Conservation (phyloP, 2,888 invertebrate species). For the Myopa testacea region DNA sequence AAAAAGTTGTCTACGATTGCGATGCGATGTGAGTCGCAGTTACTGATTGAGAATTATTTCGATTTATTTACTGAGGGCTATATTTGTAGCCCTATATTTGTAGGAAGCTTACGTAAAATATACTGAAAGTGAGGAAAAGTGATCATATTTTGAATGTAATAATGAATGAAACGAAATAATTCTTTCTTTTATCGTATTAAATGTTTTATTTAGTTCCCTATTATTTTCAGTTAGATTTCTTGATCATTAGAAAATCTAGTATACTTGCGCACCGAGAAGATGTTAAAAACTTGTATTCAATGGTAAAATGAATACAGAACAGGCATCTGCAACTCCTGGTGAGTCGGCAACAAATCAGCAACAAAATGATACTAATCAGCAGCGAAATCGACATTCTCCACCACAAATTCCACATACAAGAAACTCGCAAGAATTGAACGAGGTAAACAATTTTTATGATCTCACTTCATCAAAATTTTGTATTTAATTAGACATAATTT, state of each 20-base stretch:
- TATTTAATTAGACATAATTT: too few species aligned
- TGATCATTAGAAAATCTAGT: background rate
- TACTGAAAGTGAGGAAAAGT: background rate
- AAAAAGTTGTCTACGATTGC: constrained; percentile 31
- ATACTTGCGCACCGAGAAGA: constrained; percentile 18
- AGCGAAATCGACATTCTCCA: constrained; percentile 58
- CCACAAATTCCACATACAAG: constrained; percentile 52
- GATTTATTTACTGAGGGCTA: constrained; percentile 16
- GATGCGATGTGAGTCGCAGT: constrained; percentile 31
- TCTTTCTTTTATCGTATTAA: background rate
- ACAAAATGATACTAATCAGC: constrained; percentile 48
- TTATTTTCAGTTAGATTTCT: background rate
- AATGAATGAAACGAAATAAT: background rate
- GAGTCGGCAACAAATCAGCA: constrained; percentile 51
- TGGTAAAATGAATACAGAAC: constrained; percentile 53
- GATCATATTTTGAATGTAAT: background rate
- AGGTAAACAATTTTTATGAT: constrained; percentile 54
- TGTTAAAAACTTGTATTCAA: constrained; percentile 25
- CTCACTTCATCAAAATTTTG: too few species aligned
- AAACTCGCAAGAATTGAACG: constrained; percentile 61
- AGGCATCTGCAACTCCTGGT: constrained; percentile 51
- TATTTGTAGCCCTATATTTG: background rate
- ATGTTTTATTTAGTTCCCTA: background rate
- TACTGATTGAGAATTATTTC: constrained; percentile 24
- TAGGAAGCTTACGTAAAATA: constrained; percentile 15